Conservation (phyloP, 2,888 invertebrate genomes). For the Camptogramma bilineatum region DNA sequence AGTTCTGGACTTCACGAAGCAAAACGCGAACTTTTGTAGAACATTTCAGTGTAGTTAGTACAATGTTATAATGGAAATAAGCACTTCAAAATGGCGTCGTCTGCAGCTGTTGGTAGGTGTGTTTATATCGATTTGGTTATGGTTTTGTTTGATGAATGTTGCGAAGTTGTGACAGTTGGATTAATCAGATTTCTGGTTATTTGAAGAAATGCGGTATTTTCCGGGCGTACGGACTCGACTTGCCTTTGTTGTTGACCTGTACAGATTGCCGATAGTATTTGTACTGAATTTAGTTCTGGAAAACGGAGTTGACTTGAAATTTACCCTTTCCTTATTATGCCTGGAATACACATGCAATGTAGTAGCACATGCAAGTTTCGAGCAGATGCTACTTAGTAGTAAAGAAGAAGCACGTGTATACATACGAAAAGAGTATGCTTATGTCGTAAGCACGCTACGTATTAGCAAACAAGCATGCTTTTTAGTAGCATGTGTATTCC, state of each 20-base stretch:
- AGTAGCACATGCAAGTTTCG: no score
- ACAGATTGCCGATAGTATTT: not conserved
- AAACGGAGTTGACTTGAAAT: not conserved
- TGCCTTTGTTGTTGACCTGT: constrained; percentile 6
- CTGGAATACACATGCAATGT: no score
- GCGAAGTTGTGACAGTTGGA: constrained; percentile 54
- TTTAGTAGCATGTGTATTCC: no score
- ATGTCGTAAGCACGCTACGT: no score
- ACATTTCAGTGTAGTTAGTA: constrained; percentile 86
- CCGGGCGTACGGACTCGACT: constrained; percentile 34
- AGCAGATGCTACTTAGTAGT: no score
- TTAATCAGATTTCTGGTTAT: constrained; percentile 46
- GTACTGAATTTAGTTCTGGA: not conserved
- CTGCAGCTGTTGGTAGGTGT: constrained; percentile 73
- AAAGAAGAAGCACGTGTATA: no score
- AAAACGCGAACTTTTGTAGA: constrained; percentile 86
- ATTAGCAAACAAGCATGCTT: no score
- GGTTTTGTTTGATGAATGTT: constrained; percentile 62
- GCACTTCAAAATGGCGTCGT: constrained; percentile 85
- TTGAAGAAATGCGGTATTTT: constrained; percentile 36
- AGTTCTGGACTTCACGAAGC: constrained; percentile 85
- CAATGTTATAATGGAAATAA: constrained; percentile 86
- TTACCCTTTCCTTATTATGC: no score
- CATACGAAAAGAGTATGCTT: no score
- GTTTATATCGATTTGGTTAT: constrained; percentile 69